Conservation (phyloP, 1,140 invertebrate genomes). For the Danaus melanippus region DNA sequence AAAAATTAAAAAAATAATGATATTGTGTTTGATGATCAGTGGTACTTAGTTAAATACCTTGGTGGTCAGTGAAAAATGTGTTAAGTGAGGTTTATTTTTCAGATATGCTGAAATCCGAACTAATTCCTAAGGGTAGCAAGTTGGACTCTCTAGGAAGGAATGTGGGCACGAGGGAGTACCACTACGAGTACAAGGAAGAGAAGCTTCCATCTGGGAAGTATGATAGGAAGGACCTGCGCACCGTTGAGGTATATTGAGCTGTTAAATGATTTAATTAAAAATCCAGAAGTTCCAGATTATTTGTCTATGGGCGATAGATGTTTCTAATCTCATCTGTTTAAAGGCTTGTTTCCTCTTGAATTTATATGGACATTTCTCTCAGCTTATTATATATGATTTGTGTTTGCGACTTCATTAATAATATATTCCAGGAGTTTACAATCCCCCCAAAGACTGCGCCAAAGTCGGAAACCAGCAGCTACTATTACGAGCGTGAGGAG, state of each 20-base stretch:
- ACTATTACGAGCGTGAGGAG: slow-evolving; percentile 60
- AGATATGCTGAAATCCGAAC: slow-evolving; percentile 68
- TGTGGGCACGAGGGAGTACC: slow-evolving; percentile 59
- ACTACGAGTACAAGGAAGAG: slow-evolving; percentile 70
- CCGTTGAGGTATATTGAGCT: slow-evolving; percentile 51
- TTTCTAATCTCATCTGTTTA: too few relatives aligned
- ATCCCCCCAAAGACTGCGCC: slow-evolving; percentile 47
- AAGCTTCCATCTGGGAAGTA: slow-evolving; percentile 64
- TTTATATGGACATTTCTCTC: too few relatives aligned
- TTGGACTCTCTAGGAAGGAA: slow-evolving; percentile 48
- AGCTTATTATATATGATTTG: too few relatives aligned
- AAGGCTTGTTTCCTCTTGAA: too few relatives aligned
- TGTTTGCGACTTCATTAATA: slow-evolving; percentile 1
- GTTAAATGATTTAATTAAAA: too few relatives aligned
- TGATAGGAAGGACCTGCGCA: slow-evolving; percentile 64
- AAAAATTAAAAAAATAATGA: too few relatives aligned
- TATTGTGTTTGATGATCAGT: too few relatives aligned
- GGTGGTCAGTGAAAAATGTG: too few relatives aligned
- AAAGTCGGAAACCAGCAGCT: slow-evolving; percentile 47
- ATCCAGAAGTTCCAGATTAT: too few relatives aligned
- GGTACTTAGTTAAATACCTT: too few relatives aligned
- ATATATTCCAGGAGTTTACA: slow-evolving; percentile 49
- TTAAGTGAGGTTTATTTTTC: slow-evolving; percentile 17
- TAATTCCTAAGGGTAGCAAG: slow-evolving; percentile 67
- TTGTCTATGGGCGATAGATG: too few relatives aligned